phyloP scores from a whole-genome alignment of 2,113 vertebrate species.

The Daboia siamensis region DNA sequence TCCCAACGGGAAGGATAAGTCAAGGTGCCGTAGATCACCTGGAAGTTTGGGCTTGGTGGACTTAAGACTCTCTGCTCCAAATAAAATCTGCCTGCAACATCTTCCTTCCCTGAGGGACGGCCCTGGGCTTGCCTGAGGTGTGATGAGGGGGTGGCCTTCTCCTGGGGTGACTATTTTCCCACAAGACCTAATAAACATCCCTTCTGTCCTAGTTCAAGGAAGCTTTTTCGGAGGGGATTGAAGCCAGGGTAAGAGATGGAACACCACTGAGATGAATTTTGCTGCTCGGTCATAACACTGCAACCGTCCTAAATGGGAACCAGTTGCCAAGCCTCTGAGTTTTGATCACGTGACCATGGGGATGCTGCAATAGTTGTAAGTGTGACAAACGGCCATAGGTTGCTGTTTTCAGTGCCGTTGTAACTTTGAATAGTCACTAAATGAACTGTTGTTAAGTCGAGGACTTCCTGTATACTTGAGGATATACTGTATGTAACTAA shows the following conservation, averaged over 20 bases:
- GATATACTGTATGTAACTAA: too few species aligned
- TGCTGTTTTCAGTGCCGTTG: too few species aligned
- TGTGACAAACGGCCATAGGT: too few species aligned
- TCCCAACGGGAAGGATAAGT: not conserved
- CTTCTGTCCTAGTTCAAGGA: not conserved
- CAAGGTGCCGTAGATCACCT: not conserved
- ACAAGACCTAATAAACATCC: not conserved
- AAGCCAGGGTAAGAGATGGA: not conserved
- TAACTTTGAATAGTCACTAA: too few species aligned
- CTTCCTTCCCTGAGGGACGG: not conserved
- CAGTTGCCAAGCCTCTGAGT: too few species aligned
- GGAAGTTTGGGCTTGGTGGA: not conserved
- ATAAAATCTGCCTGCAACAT: not conserved
- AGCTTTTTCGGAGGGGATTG: not conserved
- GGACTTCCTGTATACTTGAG: too few species aligned
- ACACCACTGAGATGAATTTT: not conserved
- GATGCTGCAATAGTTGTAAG: too few species aligned
- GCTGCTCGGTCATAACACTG: not conserved
- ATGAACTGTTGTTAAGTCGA: too few species aligned
- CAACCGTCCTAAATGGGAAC: too few species aligned
- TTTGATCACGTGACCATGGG: too few species aligned
- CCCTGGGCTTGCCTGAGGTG: not conserved
- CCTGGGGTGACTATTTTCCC: not conserved
- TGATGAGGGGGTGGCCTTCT: not conserved
- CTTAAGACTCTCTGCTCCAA: not conserved